A percentile compares a stretch with the other conserved stretches of the same genome.
Conservation (phyloP, 2,888 invertebrate genomes). For the Sabatieria punctata region DNA sequence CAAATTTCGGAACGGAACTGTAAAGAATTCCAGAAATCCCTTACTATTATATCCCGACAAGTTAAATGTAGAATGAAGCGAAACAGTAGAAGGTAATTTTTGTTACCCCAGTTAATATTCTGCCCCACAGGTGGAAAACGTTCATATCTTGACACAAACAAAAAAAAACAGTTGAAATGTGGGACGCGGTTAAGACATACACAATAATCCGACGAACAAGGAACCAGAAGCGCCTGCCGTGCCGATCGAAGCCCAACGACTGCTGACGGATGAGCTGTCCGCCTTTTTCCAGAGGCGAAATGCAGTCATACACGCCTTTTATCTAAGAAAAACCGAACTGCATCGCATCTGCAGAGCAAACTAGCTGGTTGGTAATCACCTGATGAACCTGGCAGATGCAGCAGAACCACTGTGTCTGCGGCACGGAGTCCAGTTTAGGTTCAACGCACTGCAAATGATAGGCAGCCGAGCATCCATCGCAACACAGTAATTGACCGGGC, state of each 20-base stretch:
- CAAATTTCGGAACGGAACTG: too few relatives aligned
- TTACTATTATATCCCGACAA: too few relatives aligned
- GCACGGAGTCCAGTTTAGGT: conserved; percentile 67
- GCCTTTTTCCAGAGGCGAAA: conserved; percentile 72
- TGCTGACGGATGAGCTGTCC: conserved; percentile 80
- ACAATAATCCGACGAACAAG: conserved; percentile 75
- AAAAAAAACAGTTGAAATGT: too few relatives aligned
- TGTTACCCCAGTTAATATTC: too few relatives aligned
- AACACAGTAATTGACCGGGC: conserved; percentile 52
- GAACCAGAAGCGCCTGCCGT: conserved; percentile 95
- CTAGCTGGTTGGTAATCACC: conserved; percentile 33
- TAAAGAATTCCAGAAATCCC: too few relatives aligned
- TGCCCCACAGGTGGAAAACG: too few relatives aligned
- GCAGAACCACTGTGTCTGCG: conserved; percentile 94
- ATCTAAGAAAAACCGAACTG: conserved; percentile 36
- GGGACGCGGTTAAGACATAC: too few relatives aligned
- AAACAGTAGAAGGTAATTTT: too few relatives aligned
- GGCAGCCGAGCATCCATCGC: conserved; percentile 94
- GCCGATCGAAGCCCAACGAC: conserved; percentile 80
- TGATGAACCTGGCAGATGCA: conserved; percentile 62
- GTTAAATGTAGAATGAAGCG: too few relatives aligned
- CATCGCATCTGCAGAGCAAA: conserved; percentile 1
- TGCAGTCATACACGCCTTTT: conserved; percentile 77
- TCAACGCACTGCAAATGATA: conserved; percentile 92
- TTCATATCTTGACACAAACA: too few relatives aligned